Conservation (phyloP, 2,888 invertebrate species). For the Dryobota labecula region DNA sequence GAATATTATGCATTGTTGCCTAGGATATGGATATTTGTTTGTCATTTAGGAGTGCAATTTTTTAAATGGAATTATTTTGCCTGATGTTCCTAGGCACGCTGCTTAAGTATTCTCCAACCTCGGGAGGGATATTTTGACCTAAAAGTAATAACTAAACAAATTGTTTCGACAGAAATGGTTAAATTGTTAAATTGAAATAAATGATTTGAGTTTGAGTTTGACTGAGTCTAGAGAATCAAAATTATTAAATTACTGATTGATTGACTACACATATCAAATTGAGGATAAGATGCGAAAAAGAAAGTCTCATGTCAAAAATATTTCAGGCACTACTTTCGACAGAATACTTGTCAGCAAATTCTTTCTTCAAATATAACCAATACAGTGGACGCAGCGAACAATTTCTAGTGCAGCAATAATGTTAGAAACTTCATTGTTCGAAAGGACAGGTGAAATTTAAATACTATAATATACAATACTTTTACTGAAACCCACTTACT, state of each 20-base stretch:
- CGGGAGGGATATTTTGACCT: neutral
- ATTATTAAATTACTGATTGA: neutral
- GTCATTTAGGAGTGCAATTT: neutral
- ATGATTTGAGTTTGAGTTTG: too few relatives aligned
- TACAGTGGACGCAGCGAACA: conserved; percentile 4
- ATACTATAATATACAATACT: conserved; percentile 59
- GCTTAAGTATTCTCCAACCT: neutral
- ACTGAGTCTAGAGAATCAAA: neutral
- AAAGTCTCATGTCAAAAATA: conserved; percentile 13
- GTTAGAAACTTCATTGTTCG: conserved; percentile 58
- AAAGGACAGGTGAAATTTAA: conserved; percentile 64
- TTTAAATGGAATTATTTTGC: neutral
- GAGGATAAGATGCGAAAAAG: neutral
- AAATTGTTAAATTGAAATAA: too few relatives aligned
- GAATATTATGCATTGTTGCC: conserved; percentile 31
- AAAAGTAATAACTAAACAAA: neutral
- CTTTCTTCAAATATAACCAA: conserved; percentile 8
- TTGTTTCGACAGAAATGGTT: neutral
- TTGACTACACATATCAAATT: neutral
- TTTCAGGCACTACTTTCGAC: conserved; percentile 1
- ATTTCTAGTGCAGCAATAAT: conserved; percentile 50
- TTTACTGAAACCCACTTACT: conserved; percentile 59
- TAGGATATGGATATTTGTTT: neutral
- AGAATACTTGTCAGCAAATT: neutral
- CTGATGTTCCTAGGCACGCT: neutral